These are phyloP conservation scores for Ceratosolen solmsi DNA, from an alignment of 1,140 invertebrate species.

Conservation along the genomic window DNA sequence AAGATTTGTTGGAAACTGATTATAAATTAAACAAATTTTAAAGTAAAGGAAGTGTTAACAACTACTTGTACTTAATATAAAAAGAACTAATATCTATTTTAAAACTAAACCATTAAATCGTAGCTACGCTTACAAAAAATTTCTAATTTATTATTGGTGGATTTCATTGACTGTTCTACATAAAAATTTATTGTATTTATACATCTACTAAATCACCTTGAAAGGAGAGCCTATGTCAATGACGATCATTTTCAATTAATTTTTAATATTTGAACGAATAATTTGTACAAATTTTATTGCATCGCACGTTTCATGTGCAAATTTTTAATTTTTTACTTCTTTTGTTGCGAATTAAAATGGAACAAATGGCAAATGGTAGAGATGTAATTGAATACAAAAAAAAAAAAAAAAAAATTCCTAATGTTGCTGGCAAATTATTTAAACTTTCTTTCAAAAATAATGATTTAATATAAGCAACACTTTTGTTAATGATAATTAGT, in stretches of 20 bases:
- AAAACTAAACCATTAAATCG: slow-evolving; percentile 24
- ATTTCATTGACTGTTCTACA: slow-evolving; percentile 18
- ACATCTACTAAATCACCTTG: not conserved
- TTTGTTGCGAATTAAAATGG: too few relatives aligned
- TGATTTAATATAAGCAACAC: not conserved
- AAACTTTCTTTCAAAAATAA: too few relatives aligned
- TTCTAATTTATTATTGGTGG: slow-evolving; percentile 20
- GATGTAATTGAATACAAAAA: too few relatives aligned
- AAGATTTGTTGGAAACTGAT: slow-evolving; percentile 13
- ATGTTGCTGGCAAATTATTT: too few relatives aligned
- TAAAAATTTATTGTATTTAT: slow-evolving; percentile 21
- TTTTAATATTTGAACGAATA: not conserved
- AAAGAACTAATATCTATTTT: slow-evolving; percentile 27
- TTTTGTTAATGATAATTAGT: not conserved
- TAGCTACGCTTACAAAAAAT: slow-evolving; percentile 21
- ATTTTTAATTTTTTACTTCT: too few relatives aligned
- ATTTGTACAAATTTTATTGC: not conserved
- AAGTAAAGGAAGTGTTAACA: slow-evolving; percentile 36
- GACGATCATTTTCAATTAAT: not conserved
- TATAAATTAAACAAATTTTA: slow-evolving; percentile 24
- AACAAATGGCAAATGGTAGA: too few relatives aligned
- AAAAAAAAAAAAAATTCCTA: too few relatives aligned
- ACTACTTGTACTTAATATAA: slow-evolving; percentile 34
- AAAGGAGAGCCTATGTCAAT: not conserved
- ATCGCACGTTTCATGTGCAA: not conserved